Conservation (phyloP, 2,113 vertebrate species). For the Gadus chalcogrammus region DNA sequence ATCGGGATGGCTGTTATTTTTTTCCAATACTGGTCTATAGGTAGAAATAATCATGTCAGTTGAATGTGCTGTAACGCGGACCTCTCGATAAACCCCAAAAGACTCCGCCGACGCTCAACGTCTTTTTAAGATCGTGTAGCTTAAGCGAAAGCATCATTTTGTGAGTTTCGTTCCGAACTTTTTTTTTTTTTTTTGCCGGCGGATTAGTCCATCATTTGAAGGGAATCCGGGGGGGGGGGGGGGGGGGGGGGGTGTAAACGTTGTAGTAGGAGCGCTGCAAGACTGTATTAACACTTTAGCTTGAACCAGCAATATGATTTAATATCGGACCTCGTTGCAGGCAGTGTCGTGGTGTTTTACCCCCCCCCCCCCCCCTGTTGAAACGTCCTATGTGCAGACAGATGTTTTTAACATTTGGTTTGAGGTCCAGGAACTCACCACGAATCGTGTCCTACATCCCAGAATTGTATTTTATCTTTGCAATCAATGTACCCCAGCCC, state of each 20-base stretch:
- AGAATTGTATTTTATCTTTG: too few relatives aligned
- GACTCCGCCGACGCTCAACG: too few relatives aligned
- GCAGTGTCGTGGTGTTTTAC: not conserved
- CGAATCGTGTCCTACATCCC: too few relatives aligned
- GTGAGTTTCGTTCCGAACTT: conserved; percentile 11
- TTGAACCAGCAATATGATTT: conserved; percentile 32
- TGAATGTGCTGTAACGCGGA: conserved; percentile 1
- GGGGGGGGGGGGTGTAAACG: not conserved
- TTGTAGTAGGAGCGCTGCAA: not conserved
- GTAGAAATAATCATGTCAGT: not conserved
- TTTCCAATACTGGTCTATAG: not conserved
- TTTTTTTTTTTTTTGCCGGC: conserved; percentile 27
- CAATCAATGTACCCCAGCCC: too few relatives aligned
- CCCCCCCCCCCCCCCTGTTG: too few relatives aligned
- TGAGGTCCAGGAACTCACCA: too few relatives aligned
- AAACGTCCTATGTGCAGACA: not conserved
- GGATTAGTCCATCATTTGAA: conserved; percentile 7
- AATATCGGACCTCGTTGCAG: conserved; percentile 39
- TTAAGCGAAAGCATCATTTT: not conserved
- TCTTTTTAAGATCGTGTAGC: not conserved
- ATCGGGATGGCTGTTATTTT: conserved; percentile 37
- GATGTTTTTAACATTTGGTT: too few relatives aligned
- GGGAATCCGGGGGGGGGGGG: not conserved
- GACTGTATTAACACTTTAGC: conserved; percentile 35
- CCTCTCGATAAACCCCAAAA: not conserved